Conservation (phyloP, 1,140 invertebrate species). For the Zaprionus gabonicus region DNA sequence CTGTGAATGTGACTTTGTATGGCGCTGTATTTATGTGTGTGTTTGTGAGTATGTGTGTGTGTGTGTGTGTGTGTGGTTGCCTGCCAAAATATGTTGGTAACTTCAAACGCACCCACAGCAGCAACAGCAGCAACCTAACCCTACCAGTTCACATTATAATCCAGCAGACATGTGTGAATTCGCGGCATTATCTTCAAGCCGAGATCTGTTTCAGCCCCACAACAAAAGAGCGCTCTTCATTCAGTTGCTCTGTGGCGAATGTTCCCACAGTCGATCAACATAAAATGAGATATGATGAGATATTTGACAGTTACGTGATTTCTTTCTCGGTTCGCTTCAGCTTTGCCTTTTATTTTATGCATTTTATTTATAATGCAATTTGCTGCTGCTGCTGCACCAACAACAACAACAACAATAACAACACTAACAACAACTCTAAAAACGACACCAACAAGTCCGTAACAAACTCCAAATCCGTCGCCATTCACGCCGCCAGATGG, state of each 20-base stretch:
- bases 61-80: not conserved
- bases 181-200: constrained; percentile 60
- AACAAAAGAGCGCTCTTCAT: constrained; percentile 30
- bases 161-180: constrained; percentile 79
- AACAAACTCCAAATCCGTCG: not conserved
- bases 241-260: constrained; percentile 14
- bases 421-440: not conserved
- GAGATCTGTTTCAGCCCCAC: constrained; percentile 55
- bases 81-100: constrained; percentile 32
- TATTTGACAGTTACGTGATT: constrained; percentile 83
- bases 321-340: constrained; percentile 59
- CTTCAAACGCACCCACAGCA: constrained; percentile 43
- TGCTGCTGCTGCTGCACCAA: constrained; percentile 10
- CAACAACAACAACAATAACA: constrained; percentile 24
- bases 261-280: constrained; percentile 82
- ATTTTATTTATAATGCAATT: constrained; percentile 39
- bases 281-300: constrained; percentile 79
- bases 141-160: constrained; percentile 76
- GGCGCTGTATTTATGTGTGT: not conserved
- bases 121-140: constrained; percentile 30
- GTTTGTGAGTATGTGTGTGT: not conserved
- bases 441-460: not conserved
- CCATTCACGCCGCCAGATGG: constrained; percentile 48
- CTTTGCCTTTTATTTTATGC: constrained; percentile 34
- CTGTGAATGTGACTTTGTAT: constrained; percentile 11